phyloP scores from a whole-genome alignment of 2,113 vertebrate species.

The Eptesicus fuscus region DNA sequence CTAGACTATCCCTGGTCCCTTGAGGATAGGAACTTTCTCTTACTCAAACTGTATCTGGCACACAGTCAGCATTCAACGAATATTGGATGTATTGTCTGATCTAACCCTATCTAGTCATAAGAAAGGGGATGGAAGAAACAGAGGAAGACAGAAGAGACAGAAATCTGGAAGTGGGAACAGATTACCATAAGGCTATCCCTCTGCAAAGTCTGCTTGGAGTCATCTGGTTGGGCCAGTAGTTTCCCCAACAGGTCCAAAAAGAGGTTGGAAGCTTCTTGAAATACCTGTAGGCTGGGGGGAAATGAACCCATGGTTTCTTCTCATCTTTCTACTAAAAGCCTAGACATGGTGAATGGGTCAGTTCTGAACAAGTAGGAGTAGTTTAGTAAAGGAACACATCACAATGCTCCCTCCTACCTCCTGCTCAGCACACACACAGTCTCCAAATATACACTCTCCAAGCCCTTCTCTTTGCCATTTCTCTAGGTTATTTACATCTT shows the following conservation, averaged over 20 bases:
- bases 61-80: background rate
- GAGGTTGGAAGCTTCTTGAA: conserved; percentile 60
- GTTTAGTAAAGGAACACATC: background rate
- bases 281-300: conserved; percentile 71
- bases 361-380: background rate
- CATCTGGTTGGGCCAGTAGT: conserved; percentile 69
- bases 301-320: conserved; percentile 24
- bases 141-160: background rate
- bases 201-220: conserved; percentile 66
- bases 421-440: background rate
- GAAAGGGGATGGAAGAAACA: background rate
- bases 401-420: background rate
- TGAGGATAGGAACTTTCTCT: background rate
- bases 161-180: background rate
- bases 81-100: background rate
- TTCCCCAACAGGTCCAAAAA: conserved; percentile 75
- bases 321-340: background rate
- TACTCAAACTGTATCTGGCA: background rate
- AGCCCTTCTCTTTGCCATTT: background rate
- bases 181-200: conserved; percentile 82
- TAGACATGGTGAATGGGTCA: background rate
- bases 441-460: background rate
- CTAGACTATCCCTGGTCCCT: background rate
- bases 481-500: background rate
- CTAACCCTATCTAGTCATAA: background rate